phyloP scores from a whole-genome alignment of 2,113 vertebrate genomes.

The Suncus etruscus region DNA sequence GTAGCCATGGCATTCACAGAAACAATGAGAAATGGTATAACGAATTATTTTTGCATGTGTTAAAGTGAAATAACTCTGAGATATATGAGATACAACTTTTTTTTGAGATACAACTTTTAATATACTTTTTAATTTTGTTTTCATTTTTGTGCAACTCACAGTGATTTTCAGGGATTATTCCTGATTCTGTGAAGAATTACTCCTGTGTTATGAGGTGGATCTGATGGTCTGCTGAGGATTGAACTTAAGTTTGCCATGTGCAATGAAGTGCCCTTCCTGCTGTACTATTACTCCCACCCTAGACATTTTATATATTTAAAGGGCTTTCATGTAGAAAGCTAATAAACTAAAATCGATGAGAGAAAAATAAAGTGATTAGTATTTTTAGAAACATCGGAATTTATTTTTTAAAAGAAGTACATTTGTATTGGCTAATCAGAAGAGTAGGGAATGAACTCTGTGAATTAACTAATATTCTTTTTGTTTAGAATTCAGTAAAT shows the following conservation, averaged over 20 bases:
- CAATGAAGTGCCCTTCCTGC: too few species aligned
- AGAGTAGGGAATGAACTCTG: background rate
- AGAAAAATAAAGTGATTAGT: constrained; percentile 14
- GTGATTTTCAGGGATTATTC: too few species aligned
- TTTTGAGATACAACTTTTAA: too few species aligned
- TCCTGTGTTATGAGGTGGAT: too few species aligned
- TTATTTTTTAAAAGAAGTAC: background rate
- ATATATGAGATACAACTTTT: background rate
- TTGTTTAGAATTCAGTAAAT: too few species aligned
- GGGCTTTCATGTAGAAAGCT: background rate
- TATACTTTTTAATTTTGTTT: too few species aligned
- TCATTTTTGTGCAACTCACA: too few species aligned
- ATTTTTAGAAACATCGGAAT: background rate
- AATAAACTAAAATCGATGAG: background rate
- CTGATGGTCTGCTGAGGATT: too few species aligned
- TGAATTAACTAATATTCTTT: constrained; percentile 8
- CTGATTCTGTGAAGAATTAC: too few species aligned
- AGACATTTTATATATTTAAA: background rate
- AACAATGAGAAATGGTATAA: background rate
- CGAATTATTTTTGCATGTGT: background rate
- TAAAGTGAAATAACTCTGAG: constrained; percentile 8
- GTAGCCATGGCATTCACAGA: background rate
- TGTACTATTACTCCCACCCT: too few species aligned
- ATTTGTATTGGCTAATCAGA: constrained; percentile 15
- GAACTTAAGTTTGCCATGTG: too few species aligned